Base-by-base conservation (phyloP, 2,113 vertebrate genomes). In the Okapia johnstoni region DNA sequence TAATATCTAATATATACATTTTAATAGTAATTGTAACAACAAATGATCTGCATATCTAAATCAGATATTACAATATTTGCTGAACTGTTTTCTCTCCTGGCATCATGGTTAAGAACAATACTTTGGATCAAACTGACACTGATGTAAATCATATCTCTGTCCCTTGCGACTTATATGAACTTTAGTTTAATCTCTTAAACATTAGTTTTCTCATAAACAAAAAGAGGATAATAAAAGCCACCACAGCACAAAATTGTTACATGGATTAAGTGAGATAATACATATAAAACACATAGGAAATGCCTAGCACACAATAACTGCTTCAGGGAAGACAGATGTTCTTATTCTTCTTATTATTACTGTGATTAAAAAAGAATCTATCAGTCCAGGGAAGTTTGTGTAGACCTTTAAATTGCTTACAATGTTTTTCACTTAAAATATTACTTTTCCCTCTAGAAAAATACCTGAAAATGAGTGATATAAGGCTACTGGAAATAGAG, bases 171-270 rank as follows among this genome's bases (percentile, higher is more conserved):
- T 76, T 57, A 43, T 50, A 40, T 84, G 84, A 94, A 17, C 66
- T 96, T 91, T 70, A 85, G 90, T 76, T 96, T 94, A 84, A 92
- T 61, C 26, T 88, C 28, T 88, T 81, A 86, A 97, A 66, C 9
- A 52, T 66, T 15, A 57, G 8, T 89, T 85, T 80, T 54, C 19
- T 66, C 30, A 66, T 43, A 6, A 17, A 70, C 55, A 93, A 95
- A 90, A 66, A 93, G 30, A 93, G 43, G 58, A 17, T 85, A 87
- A 90, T 94, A 81, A 54, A 81, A 25, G 10, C 90, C 30, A 79
- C 13, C 63, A n/a, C 4, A 63, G 21, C 21, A 55, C 13, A 76
- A 33, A 73, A 23, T 73, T 94, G 50, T n/a, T 89, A 10, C 14
- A 76, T n/a, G 21, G 8, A 46, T 60, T 79, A 70, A 88, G 2